Base-by-base conservation (phyloP, 2,797 vertebrate genomes). In the Bovichtus diacanthus region DNA sequence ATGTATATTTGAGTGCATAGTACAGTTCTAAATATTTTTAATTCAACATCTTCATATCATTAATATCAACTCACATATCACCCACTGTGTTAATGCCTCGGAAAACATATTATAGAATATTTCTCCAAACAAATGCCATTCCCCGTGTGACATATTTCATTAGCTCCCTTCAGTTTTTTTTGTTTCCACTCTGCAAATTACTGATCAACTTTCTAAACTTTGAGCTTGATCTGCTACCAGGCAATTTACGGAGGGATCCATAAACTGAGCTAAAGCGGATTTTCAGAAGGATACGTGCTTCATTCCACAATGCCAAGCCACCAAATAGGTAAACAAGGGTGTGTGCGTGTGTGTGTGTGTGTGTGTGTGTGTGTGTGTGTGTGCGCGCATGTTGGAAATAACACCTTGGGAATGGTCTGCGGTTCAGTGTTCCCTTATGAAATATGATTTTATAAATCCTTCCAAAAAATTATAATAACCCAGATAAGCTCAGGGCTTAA, bases 381-480 rank as follows among this genome's bases (percentile, higher is more conserved):
- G 46, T 41, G 66, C 19, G 71, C n/a, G 64, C 31, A 19, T 79
- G 62, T 72, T 77, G 65, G 78, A 90, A 91, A 91, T 90, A 90
- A 92, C 92, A 94, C 89, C 90, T 87, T 73, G 69, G 87, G 88
- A 92, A 91, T 80, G 89, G 91, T 90, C 91, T 81, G 79, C 49
- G 87, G 89, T 92, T 94, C 87, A 91, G 79, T 81, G 81, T 90
- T 92, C 80, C 81, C 83, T 89, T 82, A 70, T 91, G 81, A 94
- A 94, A 95, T 93, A 93, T 93, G 91, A 92, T 94, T 94, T 92
- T 84, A 87, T 90, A 94, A 95, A 95, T 94, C 93, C 93, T 87
- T 91, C 87, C 81, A 86, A 92, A 90, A 92, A 94, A 90, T 93
- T 94, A 91, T 89, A 94, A 93, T 94, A 94, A 94, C 93, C 93